Base-by-base conservation (phyloP, 2,888 invertebrate genomes). In the Vanessa cardui region DNA sequence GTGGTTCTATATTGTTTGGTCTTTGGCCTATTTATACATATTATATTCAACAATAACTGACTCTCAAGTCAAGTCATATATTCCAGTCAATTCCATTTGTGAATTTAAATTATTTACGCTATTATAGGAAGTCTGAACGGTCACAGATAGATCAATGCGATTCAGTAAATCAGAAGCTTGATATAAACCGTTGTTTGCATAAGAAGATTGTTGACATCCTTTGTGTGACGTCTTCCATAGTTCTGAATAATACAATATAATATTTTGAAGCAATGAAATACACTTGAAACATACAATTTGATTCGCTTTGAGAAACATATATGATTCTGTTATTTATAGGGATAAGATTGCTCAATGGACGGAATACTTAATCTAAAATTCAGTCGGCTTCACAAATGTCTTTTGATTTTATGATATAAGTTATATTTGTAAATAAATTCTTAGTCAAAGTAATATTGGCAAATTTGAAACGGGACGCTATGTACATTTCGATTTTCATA, bases 141-240 rank as follows among this genome's bases (percentile, higher is more conserved):
- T 59, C 26, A 26, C 18, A 31, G 58, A 64, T 59, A 46, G 47
- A 58, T 66, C 56, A 31, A 44, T 66, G 49, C 66, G 54, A 64
- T 62, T 58, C 64, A 62, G 66, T 66, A 67, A 70, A 58, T 62
- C 67, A 64, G 67, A 64, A 67, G 64, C 46, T 59, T 26, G 46
- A 65, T 70, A 70, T 63, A 68, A 66, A 61, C 68, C 60, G 68
- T 50, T 72, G 68, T 61, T 66, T 61, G 72, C 64, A 61, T 66
- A 61, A 58, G 68, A 66, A 47, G 68, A 72, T 63, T 68, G 64
- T 66, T 69, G 66, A 66, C 70, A 54, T 62, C 66, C 66, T 66
- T 72, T 70, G 66, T 71, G 61, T 56, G 59, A 46, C 39, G 49
- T 20, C 20, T 26, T 62, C 60, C 18, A n/a, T 45, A 16, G 49